Conservation (phyloP, 2,888 invertebrate genomes). For the Kuschelorhynchus macadamiae region DNA sequence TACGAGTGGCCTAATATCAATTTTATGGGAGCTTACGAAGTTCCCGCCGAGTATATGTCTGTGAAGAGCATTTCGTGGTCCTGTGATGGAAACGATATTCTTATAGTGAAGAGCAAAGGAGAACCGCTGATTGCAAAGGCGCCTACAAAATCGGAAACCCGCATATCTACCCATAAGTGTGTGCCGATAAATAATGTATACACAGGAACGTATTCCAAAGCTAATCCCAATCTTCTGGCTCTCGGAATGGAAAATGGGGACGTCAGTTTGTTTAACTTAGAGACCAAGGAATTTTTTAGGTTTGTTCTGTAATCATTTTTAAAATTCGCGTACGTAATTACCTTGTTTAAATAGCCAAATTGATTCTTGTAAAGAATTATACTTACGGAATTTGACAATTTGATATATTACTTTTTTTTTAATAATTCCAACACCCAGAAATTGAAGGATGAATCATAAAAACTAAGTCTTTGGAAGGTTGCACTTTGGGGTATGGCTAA, state of each 20-base stretch:
- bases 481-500: too few species aligned
- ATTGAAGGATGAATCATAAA: too few species aligned
- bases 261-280: conserved; percentile 58
- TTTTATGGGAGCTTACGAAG: conserved; percentile 55
- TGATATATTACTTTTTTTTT: background rate
- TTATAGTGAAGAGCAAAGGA: conserved; percentile 58
- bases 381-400: too few species aligned
- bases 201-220: conserved; percentile 57
- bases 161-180: conserved; percentile 35
- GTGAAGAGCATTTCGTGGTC: conserved; percentile 63
- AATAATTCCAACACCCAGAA: too few species aligned
- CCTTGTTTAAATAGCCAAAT: too few species aligned
- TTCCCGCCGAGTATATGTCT: conserved; percentile 53
- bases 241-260: conserved; percentile 59
- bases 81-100: conserved; percentile 57
- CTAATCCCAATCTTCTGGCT: conserved; percentile 53
- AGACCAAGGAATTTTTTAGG: conserved; percentile 36
- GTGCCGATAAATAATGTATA: conserved; percentile 49
- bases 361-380: too few species aligned
- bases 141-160: conserved; percentile 33
- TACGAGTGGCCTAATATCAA: conserved; percentile 71
- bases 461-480: too few species aligned
- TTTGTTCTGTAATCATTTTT: conserved; percentile 1
- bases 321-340: background rate
- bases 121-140: conserved; percentile 53